Evolutionary conservation across 2,113 vertebrate species (phyloP).

Genomic region (Plectropomus leopardus): DNA sequence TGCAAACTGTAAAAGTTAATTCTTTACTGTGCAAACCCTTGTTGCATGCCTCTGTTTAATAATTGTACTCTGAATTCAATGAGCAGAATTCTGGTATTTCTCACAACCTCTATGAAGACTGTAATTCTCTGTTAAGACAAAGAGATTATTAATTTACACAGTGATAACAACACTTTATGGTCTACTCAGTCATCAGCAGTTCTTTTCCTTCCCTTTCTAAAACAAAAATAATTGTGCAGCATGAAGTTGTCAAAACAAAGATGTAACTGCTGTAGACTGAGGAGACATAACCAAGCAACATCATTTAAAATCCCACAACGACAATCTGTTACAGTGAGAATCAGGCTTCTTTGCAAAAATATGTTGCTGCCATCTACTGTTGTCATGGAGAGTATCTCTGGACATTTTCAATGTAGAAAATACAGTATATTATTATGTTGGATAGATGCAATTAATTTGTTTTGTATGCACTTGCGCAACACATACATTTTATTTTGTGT

Average conservation of each 20-base stretch:
- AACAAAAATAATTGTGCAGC: neutral
- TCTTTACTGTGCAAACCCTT: constrained; percentile 2
- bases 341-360: neutral
- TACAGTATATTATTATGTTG: too few species aligned
- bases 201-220: neutral
- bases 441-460: neutral
- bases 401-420: neutral
- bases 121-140: neutral
- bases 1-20: constrained; percentile 30
- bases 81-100: neutral
- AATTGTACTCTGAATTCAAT: neutral
- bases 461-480: neutral
- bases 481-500: neutral
- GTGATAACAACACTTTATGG: neutral
- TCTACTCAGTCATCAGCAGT: neutral
- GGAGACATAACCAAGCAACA: neutral
- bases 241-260: neutral
- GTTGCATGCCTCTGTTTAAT: neutral
- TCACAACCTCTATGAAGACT: neutral
- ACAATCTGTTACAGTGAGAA: neutral
- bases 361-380: constrained; percentile 28
- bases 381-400: neutral
- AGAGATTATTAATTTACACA: neutral
- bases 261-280: neutral
- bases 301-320: neutral